These are phyloP conservation scores for Eulimnadia texana DNA, from an alignment of 1,140 invertebrate species.

Conservation along the genomic window DNA sequence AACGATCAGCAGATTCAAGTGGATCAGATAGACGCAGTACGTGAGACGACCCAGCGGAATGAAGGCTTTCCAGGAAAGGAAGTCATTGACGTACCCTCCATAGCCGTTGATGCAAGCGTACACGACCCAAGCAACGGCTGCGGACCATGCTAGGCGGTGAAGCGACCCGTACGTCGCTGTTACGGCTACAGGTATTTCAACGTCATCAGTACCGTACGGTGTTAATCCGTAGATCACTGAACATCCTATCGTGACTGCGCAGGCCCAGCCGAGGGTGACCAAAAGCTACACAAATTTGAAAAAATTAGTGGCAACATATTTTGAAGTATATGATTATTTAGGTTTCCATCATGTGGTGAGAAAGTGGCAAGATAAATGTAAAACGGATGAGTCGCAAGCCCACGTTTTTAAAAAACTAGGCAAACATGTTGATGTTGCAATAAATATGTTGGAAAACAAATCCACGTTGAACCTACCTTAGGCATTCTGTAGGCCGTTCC, in stretches of 20 bases:
- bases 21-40: conserved; percentile 50
- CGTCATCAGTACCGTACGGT: conserved; percentile 24
- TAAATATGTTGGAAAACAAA: background rate
- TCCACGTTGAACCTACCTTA: background rate
- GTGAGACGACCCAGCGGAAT: conserved; percentile 51
- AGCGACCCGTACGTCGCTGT: conserved; percentile 38
- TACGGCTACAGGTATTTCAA: conserved; percentile 1
- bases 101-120: conserved; percentile 61
- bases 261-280: conserved; percentile 37
- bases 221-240: conserved; percentile 41
- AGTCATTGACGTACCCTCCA: conserved; percentile 42
- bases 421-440: too few relatives aligned
- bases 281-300: background rate
- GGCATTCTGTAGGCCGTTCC: background rate
- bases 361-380: too few relatives aligned
- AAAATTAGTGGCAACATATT: background rate
- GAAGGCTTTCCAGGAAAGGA: conserved; percentile 50
- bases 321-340: background rate
- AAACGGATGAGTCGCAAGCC: too few relatives aligned
- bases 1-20: conserved; percentile 20
- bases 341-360: too few relatives aligned
- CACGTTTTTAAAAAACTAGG: too few relatives aligned
- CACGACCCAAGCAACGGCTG: conserved; percentile 49
- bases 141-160: conserved; percentile 41
- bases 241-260: conserved; percentile 32